Percentiles rank a stretch among this genome's conserved stretches.
Conservation (phyloP, 2,888 invertebrate genomes). For the Sphaerophoria rueppellii region DNA sequence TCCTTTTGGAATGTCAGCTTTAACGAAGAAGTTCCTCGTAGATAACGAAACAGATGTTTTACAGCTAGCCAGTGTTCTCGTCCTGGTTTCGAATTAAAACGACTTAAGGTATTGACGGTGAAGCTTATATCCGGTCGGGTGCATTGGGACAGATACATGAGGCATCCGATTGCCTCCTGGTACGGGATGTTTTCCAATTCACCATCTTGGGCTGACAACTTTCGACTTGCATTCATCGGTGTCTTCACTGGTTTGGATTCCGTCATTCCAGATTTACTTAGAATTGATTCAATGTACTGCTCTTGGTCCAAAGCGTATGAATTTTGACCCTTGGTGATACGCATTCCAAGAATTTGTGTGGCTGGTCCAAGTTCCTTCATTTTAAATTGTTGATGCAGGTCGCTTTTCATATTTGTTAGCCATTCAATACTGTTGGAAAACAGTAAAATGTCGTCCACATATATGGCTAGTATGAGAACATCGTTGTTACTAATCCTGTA, state of each 20-base stretch:
- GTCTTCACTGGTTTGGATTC: slow-evolving; percentile 15
- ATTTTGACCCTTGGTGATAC: slow-evolving; percentile 5
- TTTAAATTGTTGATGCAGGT: neutral
- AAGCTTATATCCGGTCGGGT: slow-evolving; percentile 9
- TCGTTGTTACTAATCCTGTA: neutral
- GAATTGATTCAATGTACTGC: slow-evolving; percentile 1
- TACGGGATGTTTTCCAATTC: slow-evolving; percentile 9
- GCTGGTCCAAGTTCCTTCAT: slow-evolving; percentile 22
- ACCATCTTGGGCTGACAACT: slow-evolving; percentile 5
- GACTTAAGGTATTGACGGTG: neutral
- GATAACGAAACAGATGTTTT: slow-evolving; percentile 2
- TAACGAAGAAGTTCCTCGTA: neutral
- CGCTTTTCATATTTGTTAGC: neutral
- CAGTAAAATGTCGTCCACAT: slow-evolving; percentile 2
- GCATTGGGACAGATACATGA: slow-evolving; percentile 4
- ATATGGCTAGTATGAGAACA: slow-evolving; percentile 6
- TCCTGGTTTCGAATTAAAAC: slow-evolving; percentile 22
- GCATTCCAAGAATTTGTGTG: slow-evolving; percentile 6
- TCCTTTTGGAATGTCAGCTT: slow-evolving; percentile 31
- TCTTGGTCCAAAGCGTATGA: slow-evolving; percentile 13
- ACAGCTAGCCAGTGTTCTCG: neutral
- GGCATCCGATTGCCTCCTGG: slow-evolving; percentile 13
- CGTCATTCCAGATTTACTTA: neutral
- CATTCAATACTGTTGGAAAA: slow-evolving; percentile 3
- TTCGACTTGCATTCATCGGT: slow-evolving; percentile 6